Conservation (phyloP, 2,888 invertebrate species). For the Homarus gammarus region DNA sequence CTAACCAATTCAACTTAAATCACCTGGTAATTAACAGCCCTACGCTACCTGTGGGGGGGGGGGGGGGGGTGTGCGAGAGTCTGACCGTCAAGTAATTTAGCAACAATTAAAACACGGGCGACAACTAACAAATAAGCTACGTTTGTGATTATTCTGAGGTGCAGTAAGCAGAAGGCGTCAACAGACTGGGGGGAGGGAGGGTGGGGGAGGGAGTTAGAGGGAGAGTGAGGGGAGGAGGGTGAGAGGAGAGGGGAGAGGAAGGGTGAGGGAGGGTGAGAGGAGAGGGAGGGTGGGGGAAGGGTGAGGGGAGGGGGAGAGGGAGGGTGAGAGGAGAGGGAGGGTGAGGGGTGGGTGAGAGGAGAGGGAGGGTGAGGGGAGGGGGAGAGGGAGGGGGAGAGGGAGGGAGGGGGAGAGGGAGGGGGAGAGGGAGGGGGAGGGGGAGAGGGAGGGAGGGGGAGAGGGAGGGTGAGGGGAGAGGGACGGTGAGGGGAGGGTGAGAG, state of each 20-base stretch:
- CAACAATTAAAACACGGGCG: neutral
- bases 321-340: neutral
- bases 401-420: neutral
- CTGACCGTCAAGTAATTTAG: too few relatives aligned
- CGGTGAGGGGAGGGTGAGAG: neutral
- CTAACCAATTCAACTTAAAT: too few relatives aligned
- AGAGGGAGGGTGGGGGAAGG: neutral
- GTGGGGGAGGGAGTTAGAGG: too few relatives aligned
- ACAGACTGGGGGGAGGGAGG: too few relatives aligned
- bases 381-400: neutral
- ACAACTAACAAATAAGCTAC: neutral
- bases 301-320: neutral
- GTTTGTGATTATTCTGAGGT: too few relatives aligned
- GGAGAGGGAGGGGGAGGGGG: neutral
- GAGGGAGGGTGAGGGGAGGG: neutral
- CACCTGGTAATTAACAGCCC: too few relatives aligned
- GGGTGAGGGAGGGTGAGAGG: neutral
- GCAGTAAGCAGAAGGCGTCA: too few relatives aligned
- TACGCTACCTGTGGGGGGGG: too few relatives aligned
- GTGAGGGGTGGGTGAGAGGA: slow-evolving; percentile 12
- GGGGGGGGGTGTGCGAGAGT: too few relatives aligned
- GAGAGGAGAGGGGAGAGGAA: neutral
- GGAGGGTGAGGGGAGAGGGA: neutral
- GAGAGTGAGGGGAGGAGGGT: neutral
- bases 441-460: neutral